Evolutionary conservation across 2,797 vertebrate genomes (phyloP).

Genomic region (Anomalospiza imberbis): DNA sequence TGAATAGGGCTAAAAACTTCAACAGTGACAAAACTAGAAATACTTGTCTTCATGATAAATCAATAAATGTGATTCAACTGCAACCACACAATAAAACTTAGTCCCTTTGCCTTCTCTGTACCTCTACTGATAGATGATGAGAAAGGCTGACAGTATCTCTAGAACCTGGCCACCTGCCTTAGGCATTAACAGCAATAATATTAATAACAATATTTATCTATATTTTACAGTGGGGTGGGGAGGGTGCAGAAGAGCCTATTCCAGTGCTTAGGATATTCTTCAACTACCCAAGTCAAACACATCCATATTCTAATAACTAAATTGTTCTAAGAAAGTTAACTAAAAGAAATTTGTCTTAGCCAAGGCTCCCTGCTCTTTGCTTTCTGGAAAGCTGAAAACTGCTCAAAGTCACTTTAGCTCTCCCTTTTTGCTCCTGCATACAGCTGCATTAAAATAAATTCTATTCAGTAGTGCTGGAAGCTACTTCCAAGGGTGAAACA

Average conservation of each 20-base stretch:
- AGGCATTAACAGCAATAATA: not conserved
- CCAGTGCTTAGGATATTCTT: not conserved
- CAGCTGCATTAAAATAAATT: not conserved
- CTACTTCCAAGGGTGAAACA: not conserved
- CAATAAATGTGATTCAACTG: not conserved
- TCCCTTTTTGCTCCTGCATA: not conserved
- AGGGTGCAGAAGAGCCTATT: not conserved
- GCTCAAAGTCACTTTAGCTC: not conserved
- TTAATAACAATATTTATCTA: not conserved
- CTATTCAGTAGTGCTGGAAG: not conserved
- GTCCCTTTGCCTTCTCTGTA: not conserved
- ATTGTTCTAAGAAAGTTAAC: not conserved
- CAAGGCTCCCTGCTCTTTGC: not conserved
- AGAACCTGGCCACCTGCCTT: not conserved
- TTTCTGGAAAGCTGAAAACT: not conserved
- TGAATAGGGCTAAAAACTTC: not conserved
- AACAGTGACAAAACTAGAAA: not conserved
- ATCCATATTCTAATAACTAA: not conserved
- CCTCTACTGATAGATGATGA: not conserved
- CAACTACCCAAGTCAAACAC: not conserved
- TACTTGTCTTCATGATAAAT: not conserved
- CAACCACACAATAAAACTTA: not conserved
- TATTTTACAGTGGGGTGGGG: not conserved
- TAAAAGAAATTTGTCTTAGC: not conserved
- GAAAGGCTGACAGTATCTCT: not conserved